phyloP scores from a whole-genome alignment of 2,888 invertebrate species.

The Dilophus febrilis region DNA sequence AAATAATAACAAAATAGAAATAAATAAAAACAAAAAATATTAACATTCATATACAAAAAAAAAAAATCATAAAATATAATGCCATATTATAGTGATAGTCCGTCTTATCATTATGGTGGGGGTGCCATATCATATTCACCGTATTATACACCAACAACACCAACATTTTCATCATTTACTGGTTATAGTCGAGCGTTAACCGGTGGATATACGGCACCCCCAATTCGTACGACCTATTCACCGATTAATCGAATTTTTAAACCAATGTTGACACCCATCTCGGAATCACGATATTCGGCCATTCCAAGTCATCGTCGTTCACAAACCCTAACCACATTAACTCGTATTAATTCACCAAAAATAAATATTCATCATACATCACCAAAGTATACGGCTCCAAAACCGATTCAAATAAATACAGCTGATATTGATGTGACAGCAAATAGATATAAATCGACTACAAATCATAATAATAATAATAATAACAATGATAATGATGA shows the following conservation, averaged over 20 bases:
- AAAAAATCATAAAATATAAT: conserved; percentile 31
- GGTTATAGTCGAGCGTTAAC: conserved; percentile 35
- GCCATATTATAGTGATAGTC: conserved; percentile 53
- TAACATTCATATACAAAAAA: neutral
- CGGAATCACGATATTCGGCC: conserved; percentile 33
- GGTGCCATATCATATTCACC: conserved; percentile 32
- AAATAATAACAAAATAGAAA: too few species aligned
- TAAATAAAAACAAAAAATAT: neutral
- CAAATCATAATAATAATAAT: conserved; percentile 7
- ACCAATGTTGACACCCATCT: conserved; percentile 58
- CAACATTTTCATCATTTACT: conserved; percentile 30
- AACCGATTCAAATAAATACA: conserved; percentile 62
- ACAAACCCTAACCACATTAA: conserved; percentile 24
- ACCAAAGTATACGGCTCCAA: conserved; percentile 32
- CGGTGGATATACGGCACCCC: conserved; percentile 19
- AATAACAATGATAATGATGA: conserved; percentile 4
- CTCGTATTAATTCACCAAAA: conserved; percentile 36
- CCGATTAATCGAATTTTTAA: conserved; percentile 35
- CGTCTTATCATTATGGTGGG: conserved; percentile 34
- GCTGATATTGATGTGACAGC: conserved; percentile 73
- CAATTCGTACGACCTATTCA: conserved; percentile 19
- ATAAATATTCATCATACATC: conserved; percentile 31
- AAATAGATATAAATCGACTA: conserved; percentile 33
- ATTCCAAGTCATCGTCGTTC: conserved; percentile 13
- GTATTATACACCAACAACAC: conserved; percentile 34